Percentiles rank a stretch among this genome's conserved stretches.
Evolutionary conservation across 2,888 invertebrate species (phyloP).

Genomic region (Heliconius ismenius): DNA sequence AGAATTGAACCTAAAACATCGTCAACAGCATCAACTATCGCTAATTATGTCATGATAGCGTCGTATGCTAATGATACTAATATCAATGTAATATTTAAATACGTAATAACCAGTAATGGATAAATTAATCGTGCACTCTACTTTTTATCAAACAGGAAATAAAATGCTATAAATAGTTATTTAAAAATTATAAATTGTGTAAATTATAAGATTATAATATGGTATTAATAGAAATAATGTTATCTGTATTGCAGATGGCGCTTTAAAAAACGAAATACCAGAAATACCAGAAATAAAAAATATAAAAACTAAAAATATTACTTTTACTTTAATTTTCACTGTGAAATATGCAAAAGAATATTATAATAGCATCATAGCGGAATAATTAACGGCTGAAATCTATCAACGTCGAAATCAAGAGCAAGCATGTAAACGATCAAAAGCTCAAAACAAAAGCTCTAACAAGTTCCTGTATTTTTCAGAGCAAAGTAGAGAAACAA

Average conservation of each 20-base stretch:
- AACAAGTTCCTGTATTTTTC: conserved; percentile 8
- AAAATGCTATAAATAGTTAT: neutral
- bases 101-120: conserved; percentile 2
- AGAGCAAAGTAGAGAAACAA: conserved; percentile 56
- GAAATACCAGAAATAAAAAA: neutral
- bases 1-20: neutral
- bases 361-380: neutral
- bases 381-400: neutral
- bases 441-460: conserved; percentile 2
- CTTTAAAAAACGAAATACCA: neutral
- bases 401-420: neutral
- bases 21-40: neutral
- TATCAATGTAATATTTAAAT: conserved; percentile 2
- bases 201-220: neutral
- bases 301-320: neutral
- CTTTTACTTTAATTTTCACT: neutral
- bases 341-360: neutral
- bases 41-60: neutral
- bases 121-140: neutral
- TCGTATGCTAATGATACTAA: neutral
- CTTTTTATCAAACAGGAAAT: conserved; percentile 6
- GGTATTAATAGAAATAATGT: neutral
- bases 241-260: neutral
- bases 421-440: neutral
- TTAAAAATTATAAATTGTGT: neutral